phyloP scores from a whole-genome alignment of 2,888 invertebrate species.

The Bhutanitis thaidina region DNA sequence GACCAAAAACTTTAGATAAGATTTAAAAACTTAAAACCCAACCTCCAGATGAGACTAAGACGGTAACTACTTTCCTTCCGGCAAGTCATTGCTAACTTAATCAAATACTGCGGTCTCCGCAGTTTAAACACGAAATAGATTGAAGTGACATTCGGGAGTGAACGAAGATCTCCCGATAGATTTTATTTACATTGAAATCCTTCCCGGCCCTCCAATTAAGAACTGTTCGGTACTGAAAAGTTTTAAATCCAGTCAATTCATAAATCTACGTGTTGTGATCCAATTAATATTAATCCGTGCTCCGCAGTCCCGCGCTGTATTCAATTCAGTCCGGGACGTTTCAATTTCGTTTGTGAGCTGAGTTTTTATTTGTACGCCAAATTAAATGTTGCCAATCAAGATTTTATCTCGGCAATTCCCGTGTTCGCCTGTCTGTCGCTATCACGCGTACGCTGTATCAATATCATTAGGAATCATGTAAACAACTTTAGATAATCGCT shows the following conservation, averaged over 20 bases:
- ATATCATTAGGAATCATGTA: not conserved
- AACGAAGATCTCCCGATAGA: constrained; percentile 22
- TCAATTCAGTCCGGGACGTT: constrained; percentile 58
- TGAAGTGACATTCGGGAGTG: constrained; percentile 17
- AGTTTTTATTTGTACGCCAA: constrained; percentile 56
- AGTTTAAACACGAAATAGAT: constrained; percentile 13
- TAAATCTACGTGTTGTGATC: constrained; percentile 57
- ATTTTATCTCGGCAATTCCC: constrained; percentile 32
- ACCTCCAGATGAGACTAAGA: not conserved
- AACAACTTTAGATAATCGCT: constrained; percentile 10
- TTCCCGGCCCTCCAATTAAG: constrained; percentile 41
- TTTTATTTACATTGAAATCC: constrained; percentile 30
- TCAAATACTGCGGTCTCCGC: constrained; percentile 1
- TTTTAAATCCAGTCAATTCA: constrained; percentile 48
- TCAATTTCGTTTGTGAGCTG: constrained; percentile 57
- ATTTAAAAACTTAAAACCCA: not conserved
- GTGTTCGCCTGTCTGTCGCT: constrained; percentile 8
- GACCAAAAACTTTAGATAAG: not conserved
- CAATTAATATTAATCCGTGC: constrained; percentile 69
- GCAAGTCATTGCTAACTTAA: constrained; percentile 1
- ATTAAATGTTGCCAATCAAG: constrained; percentile 56
- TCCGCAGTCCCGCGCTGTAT: constrained; percentile 47
- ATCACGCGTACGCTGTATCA: not conserved
- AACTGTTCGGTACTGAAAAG: constrained; percentile 38
- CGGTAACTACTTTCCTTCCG: not conserved